These are phyloP conservation scores for Resseliella maxima DNA, from an alignment of 2,888 invertebrate genomes.

Conservation along the genomic window DNA sequence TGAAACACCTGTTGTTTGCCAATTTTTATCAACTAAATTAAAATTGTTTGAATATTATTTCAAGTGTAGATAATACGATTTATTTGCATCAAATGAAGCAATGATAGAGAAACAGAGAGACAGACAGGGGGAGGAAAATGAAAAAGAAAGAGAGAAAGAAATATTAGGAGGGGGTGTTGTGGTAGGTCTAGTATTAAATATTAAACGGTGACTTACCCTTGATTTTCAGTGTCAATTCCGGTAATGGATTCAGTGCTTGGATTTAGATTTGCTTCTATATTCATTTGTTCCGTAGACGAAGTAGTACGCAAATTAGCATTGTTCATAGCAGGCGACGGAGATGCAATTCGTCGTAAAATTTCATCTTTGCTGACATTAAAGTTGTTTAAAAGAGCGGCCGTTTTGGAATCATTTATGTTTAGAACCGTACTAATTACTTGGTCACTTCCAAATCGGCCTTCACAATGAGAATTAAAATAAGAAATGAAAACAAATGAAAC, in stretches of 20 bases:
- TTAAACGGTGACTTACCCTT: neutral
- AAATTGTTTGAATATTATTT: no score
- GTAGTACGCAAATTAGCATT: neutral
- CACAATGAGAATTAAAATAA: neutral
- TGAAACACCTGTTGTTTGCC: neutral
- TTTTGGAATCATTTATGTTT: slow-evolving; percentile 36
- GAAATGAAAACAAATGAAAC: neutral
- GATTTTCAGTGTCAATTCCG: neutral
- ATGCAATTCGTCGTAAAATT: slow-evolving; percentile 36
- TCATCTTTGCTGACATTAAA: slow-evolving; percentile 52
- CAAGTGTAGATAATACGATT: no score
- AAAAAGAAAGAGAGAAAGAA: neutral
- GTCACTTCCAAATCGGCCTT: neutral
- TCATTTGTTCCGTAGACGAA: neutral
- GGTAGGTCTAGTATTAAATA: no score
- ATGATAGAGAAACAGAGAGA: no score
- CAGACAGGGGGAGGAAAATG: no score
- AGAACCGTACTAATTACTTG: slow-evolving; percentile 12
- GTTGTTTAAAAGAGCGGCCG: neutral
- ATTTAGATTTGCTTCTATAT: neutral
- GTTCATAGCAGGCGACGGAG: neutral
- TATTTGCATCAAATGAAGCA: no score
- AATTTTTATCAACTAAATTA: neutral
- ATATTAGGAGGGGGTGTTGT: no score
- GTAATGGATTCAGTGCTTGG: neutral